Evolutionary conservation across 2,888 invertebrate species (phyloP).

Genomic region (Sphecodes monilicornis): DNA sequence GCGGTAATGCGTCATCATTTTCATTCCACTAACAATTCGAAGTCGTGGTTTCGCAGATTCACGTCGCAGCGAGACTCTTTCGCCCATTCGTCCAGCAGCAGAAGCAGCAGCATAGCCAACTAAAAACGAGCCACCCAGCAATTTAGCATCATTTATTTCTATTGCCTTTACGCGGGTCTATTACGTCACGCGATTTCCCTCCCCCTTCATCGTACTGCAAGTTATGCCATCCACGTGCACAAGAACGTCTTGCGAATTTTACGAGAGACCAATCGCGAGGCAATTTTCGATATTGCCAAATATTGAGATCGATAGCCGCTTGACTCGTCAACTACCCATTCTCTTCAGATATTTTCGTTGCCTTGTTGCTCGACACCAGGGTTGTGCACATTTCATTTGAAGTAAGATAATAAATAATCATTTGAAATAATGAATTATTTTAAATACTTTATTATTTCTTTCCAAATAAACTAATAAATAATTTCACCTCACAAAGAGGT

Average conservation of each 20-base stretch:
- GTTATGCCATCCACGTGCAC: not conserved
- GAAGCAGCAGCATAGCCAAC: conserved; percentile 16
- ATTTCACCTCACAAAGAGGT: no score
- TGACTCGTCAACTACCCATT: not conserved
- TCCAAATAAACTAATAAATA: no score
- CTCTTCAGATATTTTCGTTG: not conserved
- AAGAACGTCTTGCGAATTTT: conserved; percentile 25
- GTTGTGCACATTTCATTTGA: no score
- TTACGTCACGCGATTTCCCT: conserved; percentile 76
- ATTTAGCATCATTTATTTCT: conserved; percentile 82
- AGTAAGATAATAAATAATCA: no score
- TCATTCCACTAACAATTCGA: not conserved
- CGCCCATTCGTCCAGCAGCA: conserved; percentile 26
- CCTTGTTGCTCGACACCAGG: not conserved
- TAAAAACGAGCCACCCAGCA: conserved; percentile 72
- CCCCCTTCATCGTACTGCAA: conserved; percentile 54
- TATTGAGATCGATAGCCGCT: conserved; percentile 43
- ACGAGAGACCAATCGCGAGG: conserved; percentile 23
- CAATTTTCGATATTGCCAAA: conserved; percentile 54
- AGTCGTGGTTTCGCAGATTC: conserved; percentile 32
- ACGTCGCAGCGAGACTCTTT: conserved; percentile 9
- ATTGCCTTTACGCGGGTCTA: conserved; percentile 79
- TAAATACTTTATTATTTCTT: no score
- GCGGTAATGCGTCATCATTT: conserved; percentile 9
- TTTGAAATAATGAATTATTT: no score